phyloP scores from a whole-genome alignment of 2,113 vertebrate species.

The Zapornia atra region DNA sequence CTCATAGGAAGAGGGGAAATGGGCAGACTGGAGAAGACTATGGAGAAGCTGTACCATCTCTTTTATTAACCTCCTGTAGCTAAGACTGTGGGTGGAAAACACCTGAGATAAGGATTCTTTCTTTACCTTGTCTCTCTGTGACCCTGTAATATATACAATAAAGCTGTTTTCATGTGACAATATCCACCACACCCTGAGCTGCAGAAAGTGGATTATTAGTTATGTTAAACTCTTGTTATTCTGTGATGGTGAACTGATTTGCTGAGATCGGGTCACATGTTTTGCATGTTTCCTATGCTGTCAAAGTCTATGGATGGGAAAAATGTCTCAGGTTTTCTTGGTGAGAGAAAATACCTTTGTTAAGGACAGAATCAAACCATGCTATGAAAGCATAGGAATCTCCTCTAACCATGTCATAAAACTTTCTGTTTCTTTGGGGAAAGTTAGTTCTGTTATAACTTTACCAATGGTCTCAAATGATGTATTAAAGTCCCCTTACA shows the following conservation, averaged over 20 bases:
- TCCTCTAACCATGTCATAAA: neutral
- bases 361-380: neutral
- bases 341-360: neutral
- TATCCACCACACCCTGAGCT: neutral
- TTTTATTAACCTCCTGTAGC: neutral
- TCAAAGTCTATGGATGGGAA: neutral
- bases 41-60: neutral
- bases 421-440: conserved; percentile 4
- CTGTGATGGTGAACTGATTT: neutral
- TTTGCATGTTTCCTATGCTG: neutral
- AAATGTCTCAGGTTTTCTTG: neutral
- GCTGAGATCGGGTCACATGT: neutral
- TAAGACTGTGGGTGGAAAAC: neutral
- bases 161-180: neutral
- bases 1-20: neutral
- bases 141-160: neutral
- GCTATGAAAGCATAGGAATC: neutral
- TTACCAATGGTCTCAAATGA: conserved; percentile 32
- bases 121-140: neutral
- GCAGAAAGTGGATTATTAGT: neutral
- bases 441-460: conserved; percentile 22
- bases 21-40: neutral
- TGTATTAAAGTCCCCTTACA: conserved; percentile 44
- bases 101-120: neutral
- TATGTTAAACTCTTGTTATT: neutral